Evolutionary conservation across 1,140 invertebrate species (phyloP), one percentile per base, ranked within the genome.

Genomic region (Psilanteris sp.): DNA sequence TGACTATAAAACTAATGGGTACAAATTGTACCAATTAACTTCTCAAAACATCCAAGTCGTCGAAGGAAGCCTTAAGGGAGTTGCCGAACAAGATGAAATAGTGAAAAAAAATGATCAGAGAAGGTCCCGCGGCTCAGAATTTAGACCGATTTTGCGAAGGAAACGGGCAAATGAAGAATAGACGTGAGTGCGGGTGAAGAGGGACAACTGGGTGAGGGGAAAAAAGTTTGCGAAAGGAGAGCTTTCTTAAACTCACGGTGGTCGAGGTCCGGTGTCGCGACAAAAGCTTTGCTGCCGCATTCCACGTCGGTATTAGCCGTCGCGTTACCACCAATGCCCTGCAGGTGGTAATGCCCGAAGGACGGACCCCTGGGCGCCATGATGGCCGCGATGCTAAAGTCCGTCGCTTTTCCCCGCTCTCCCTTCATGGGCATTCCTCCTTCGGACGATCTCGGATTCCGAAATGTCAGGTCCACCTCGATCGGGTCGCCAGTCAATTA

Each of bases 321-420:
- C 61, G 82, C 77, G 44, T 78, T 78, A 75, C 77, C 77, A 72
- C 77, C 73, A 62, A 82, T 64, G 75, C 80, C 83, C 81, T 86
- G 85, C 81, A 85, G 84, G 80, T 87, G 84, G 82, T 89, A 87
- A 82, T 89, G 86, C 72, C 83, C 86, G 81, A 88, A 87, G 79
- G 85, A 83, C 79, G 87, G 84, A 83, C 85, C 86, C 84, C 85
- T 89, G 81, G 87, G 88, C 81, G 90, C 91, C 90, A 92, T 92
- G 80, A 92, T 92, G 29, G 91, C 90, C 59, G 90, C 90, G 71
- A 92, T 92, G 66, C 90, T 91, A 81, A 92, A 92, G 85, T 92
- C 91, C 50, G 91, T 92, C 82, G 90, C 90, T 83, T 88, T 89
- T 70, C 85, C 83, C 78, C 86, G 84, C 79, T 87, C 87, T 57